phyloP scores from a whole-genome alignment of 2,797 vertebrate species.

The Loriculus beryllinus region DNA sequence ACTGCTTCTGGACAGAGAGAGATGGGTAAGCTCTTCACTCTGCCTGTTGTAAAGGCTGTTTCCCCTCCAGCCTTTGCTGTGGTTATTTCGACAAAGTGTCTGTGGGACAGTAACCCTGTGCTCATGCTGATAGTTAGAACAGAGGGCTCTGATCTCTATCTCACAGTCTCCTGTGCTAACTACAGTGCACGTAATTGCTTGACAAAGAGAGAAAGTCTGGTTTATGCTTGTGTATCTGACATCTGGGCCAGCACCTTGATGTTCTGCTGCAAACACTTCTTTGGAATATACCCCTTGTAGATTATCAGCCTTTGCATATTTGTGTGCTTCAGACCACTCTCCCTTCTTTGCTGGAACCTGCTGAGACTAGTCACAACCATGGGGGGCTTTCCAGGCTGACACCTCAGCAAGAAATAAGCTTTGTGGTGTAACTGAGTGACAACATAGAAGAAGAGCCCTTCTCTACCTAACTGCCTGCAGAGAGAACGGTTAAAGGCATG shows the following conservation, averaged over 20 bases:
- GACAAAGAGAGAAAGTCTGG: not conserved
- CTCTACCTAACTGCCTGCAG: not conserved
- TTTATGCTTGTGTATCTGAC: not conserved
- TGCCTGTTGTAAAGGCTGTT: not conserved
- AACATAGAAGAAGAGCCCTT: not conserved
- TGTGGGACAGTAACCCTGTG: not conserved
- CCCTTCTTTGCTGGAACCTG: not conserved
- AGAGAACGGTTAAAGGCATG: not conserved
- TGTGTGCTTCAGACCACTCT: not conserved
- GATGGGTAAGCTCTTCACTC: not conserved
- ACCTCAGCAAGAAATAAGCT: not conserved
- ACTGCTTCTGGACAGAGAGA: not conserved
- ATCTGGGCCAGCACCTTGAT: not conserved
- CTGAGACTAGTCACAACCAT: not conserved
- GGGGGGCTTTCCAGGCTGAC: not conserved
- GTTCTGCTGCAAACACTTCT: not conserved
- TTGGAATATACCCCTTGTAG: not conserved
- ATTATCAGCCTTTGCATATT: not conserved
- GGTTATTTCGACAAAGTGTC: not conserved
- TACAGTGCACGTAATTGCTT: not conserved
- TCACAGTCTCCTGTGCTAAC: not conserved
- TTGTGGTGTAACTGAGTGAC: not conserved
- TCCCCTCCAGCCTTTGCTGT: not conserved
- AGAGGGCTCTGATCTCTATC: slow-evolving; percentile 44
- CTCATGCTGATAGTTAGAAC: slow-evolving; percentile 7